Conservation (phyloP, 2,113 vertebrate species). For the Girardinichthys multiradiatus region DNA sequence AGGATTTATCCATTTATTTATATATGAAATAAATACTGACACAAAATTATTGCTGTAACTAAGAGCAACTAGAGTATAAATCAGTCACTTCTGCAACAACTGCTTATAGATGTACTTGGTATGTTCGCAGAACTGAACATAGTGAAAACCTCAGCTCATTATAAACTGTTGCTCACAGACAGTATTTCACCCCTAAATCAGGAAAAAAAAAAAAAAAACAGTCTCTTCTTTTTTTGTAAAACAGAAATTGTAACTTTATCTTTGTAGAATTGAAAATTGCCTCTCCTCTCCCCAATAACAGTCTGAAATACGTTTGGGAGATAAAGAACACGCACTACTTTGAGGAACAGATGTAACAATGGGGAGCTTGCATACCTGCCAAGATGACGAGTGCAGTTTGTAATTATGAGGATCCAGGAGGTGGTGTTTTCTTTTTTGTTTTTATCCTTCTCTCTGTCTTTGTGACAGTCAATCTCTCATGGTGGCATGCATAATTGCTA, state of each 20-base stretch:
- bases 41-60: no score
- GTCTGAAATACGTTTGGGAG: not conserved
- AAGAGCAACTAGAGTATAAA: not conserved
- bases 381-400: constrained; percentile 35
- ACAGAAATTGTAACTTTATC: not conserved
- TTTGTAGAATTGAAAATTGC: not conserved
- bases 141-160: not conserved
- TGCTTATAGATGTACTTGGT: not conserved
- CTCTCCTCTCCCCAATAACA: not conserved
- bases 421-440: constrained; percentile 32
- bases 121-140: not conserved
- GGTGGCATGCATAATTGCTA: constrained; percentile 65
- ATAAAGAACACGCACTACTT: not conserved
- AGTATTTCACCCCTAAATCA: not conserved
- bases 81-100: not conserved
- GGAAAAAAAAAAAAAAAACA: no score
- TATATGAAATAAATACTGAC: no score
- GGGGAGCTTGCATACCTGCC: constrained; percentile 5
- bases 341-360: constrained; percentile 21
- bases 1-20: no score
- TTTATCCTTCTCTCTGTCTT: constrained; percentile 21
- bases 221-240: no score
- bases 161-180: not conserved
- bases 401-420: constrained; percentile 48
- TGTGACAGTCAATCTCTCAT: constrained; percentile 46